Base-by-base conservation (phyloP, 35 echinoderm and acorn worm species). In the Heliocidaris tuberculata region DNA sequence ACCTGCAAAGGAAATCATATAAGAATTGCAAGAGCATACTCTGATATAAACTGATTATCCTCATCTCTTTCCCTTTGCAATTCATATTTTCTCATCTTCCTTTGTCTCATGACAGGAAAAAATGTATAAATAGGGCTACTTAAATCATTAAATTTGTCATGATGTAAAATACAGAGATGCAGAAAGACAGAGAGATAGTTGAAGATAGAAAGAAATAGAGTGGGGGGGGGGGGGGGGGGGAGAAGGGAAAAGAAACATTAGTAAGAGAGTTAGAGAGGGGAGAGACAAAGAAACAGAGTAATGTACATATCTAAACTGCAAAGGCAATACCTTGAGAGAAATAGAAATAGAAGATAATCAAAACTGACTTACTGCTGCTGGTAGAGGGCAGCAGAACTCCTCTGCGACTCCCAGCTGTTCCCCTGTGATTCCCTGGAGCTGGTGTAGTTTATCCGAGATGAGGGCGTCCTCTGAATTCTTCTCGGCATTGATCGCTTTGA, bases 351-450 rank as follows among this genome's bases (percentile, higher is more conserved):
- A 86, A 32, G 8, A 86, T 7, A 32, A 86, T 30, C 8, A 24
- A 86, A 86, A 32, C 85, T 88, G 48, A 61, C 95, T 97, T 93
- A 99, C 98, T 30, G 96, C 71, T 88, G 85, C 93, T 96, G 97
- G 96, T 49, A 97, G 90, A 50, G 95, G 95, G 52, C 98, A 99
- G 86, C 95, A 96, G 59, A 99, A 97, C 1, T 96, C 94, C 88
- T 95, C 70, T 9, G 94, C 85, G 42, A 95, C 86, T 32, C 95
- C 98, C 24, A 97, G 94, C 29, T 97, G 92, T 90, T 97, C 93
- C 32, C 94, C 98, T 42, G 94, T 95, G 12, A 97, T 94, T 21
- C 96, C 95, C n/a, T 96, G 95, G 31, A 99, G 94, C 88, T 99
- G 78, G 30, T 94, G 86, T 29, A 97, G 48, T 90, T 97, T 97